Conservation (phyloP, 2,888 invertebrate species). For the Chloromyia formosa region DNA sequence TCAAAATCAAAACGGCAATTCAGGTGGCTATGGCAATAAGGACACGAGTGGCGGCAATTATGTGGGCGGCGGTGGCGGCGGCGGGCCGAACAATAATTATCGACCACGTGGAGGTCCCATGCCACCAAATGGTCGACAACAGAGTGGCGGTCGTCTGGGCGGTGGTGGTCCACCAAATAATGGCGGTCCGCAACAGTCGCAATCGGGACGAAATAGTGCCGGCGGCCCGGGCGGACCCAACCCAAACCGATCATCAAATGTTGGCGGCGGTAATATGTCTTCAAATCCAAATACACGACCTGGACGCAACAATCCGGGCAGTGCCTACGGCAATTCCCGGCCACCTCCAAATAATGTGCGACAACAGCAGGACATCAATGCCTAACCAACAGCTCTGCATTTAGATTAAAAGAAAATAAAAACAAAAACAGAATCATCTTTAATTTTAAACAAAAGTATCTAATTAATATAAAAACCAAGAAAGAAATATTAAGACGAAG, state of each 20-base stretch:
- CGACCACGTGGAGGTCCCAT: slow-evolving; percentile 44
- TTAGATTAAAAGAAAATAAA: slow-evolving; percentile 35
- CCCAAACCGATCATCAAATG: slow-evolving; percentile 14
- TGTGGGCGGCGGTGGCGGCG: slow-evolving; percentile 52
- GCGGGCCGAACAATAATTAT: slow-evolving; percentile 48
- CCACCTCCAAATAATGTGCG: slow-evolving; percentile 47
- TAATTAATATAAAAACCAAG: slow-evolving; percentile 29
- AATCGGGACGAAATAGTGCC: slow-evolving; percentile 14
- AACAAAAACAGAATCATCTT: slow-evolving; percentile 12
- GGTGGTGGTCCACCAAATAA: slow-evolving; percentile 54
- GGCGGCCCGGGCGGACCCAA: slow-evolving; percentile 1
- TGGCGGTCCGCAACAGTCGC: slow-evolving; percentile 43
- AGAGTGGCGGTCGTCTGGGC: slow-evolving; percentile 46
- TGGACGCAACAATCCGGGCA: slow-evolving; percentile 38
- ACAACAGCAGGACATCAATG: slow-evolving; percentile 48
- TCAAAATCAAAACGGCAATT: slow-evolving; percentile 46
- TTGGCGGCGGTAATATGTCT: slow-evolving; percentile 43
- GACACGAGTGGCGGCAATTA: slow-evolving; percentile 50
- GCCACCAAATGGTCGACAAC: slow-evolving; percentile 36
- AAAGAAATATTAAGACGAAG: slow-evolving; percentile 11
- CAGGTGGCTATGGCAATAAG: slow-evolving; percentile 44
- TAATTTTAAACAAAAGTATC: slow-evolving; percentile 29
- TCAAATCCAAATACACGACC: slow-evolving; percentile 35
- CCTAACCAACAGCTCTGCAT: slow-evolving; percentile 45
- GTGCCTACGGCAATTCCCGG: slow-evolving; percentile 45